phyloP scores from a whole-genome alignment of 2,888 invertebrate genomes.

The Clepsis dumicolana region DNA sequence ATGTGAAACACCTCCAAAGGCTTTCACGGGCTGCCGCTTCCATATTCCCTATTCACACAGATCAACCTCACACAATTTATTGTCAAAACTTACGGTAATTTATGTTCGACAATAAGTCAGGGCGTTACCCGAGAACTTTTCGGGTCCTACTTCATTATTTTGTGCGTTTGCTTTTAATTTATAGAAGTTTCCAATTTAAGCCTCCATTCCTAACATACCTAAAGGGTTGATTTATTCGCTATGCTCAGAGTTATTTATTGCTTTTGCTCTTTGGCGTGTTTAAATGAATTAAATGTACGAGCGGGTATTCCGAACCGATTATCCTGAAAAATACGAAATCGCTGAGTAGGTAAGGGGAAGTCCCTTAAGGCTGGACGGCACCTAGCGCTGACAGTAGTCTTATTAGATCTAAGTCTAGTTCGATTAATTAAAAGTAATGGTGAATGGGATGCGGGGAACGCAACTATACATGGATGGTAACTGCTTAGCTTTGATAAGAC shows the following conservation, averaged over 20 bases:
- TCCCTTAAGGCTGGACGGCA: too few species aligned
- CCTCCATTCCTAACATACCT: constrained; percentile 59
- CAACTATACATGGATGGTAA: too few species aligned
- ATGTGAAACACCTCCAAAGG: background rate
- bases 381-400: too few species aligned
- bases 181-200: constrained; percentile 74
- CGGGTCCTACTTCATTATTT: constrained; percentile 77
- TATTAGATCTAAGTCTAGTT: too few species aligned
- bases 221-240: constrained; percentile 62
- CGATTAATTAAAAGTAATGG: too few species aligned
- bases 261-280: constrained; percentile 31
- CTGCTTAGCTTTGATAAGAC: too few species aligned
- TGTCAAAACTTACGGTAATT: constrained; percentile 78
- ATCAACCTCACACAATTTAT: constrained; percentile 68
- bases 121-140: constrained; percentile 67
- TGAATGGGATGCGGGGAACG: too few species aligned
- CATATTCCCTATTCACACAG: constrained; percentile 50
- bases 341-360: too few species aligned
- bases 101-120: constrained; percentile 80
- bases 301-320: constrained; percentile 20
- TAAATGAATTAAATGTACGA: constrained; percentile 35
- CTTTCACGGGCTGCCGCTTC: constrained; percentile 45
- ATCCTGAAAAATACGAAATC: background rate
- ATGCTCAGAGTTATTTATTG: constrained; percentile 42
- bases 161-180: constrained; percentile 77